Evolutionary conservation across 2,113 vertebrate species (phyloP).

Genomic region (Cynopterus brachyotis): DNA sequence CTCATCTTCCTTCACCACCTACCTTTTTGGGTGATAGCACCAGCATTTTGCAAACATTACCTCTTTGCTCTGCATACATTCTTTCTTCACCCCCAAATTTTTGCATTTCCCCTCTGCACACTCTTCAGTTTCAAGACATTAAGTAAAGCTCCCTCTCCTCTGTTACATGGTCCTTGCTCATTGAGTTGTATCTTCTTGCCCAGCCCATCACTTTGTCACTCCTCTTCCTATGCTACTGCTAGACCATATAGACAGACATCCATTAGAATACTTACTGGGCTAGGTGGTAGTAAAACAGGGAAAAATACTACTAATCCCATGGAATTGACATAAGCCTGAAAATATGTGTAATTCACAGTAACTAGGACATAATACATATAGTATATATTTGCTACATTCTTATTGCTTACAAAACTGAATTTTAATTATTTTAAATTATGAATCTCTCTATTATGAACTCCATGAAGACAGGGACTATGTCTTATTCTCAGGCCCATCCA

Average conservation of each 20-base stretch:
- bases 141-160: neutral
- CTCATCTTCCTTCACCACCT: neutral
- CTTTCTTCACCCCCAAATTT: neutral
- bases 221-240: neutral
- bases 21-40: rapidly evolving
- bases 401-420: neutral
- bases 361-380: neutral
- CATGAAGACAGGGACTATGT: neutral
- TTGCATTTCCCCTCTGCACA: neutral
- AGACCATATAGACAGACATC: neutral
- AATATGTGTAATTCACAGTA: neutral
- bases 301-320: neutral
- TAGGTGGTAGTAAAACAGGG: neutral
- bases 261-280: neutral
- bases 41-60: neutral
- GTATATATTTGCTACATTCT: neutral
- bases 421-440: neutral
- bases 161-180: neutral
- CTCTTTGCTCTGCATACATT: neutral
- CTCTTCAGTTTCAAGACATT: neutral
- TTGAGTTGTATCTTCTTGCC: neutral
- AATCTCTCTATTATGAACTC: neutral
- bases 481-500: neutral
- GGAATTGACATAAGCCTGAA: neutral
- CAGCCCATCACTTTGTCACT: neutral